Base-by-base conservation (phyloP, 1,140 invertebrate genomes). In the Saccostrea glomerata region DNA sequence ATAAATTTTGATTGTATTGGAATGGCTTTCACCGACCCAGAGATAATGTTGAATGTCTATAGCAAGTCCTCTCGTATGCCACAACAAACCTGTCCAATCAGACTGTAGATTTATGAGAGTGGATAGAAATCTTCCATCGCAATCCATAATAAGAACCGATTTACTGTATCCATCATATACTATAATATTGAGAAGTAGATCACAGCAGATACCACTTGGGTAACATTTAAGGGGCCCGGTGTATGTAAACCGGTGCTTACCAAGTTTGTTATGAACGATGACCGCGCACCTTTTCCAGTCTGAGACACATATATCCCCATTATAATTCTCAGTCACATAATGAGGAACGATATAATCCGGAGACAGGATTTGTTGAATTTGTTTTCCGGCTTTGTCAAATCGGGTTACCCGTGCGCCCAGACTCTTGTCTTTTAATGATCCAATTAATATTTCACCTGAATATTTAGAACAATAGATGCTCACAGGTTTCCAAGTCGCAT, bases 231-330 rank as follows among this genome's bases (percentile, higher is more conserved):
- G 17, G n/a, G 5, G 5, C 58, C 58, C n/a, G 17, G 58, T 63
- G 58, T 63, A n/a, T 15, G 58, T 63, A 17, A 63, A 63, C 17
- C 58, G 58, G n/a, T 63, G 58, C 6, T 63, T 17, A 63, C 58
- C 58, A 17, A 17, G 17, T 63, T n/a, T 63, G n/a, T 63, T 17
- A 17, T 63, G 58, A 20, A 63, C 58, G 17, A 63, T 63, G 6
- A 63, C 58, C n/a, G 17, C 58, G n/a, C 58, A 63, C 15, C 2
- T 63, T 20, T 63, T 0, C 15, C 17, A 63, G 58, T 63, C 58
- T 63, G 58, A 63, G n/a, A 63, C 58, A n/a, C 58, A 63, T 6
- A 63, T 63, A 63, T 63, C 58, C n/a, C 58, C 58, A 63, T 63
- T 63, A 20, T 63, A n/a, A 63, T 63, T 63, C 17, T 63, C 58